Conservation (phyloP, 2,113 vertebrate species). For the Cephalopterus ornatus region DNA sequence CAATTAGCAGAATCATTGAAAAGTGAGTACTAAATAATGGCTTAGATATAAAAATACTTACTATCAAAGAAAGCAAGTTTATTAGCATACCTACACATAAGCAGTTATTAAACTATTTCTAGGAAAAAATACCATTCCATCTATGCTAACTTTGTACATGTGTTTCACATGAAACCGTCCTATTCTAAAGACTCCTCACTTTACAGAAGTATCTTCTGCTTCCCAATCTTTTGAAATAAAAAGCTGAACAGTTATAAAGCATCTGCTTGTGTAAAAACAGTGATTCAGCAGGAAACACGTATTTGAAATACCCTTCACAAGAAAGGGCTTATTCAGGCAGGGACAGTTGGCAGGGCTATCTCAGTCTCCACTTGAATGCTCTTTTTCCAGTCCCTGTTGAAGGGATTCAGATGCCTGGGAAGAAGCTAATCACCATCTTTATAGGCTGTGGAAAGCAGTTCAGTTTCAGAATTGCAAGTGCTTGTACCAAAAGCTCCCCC, state of each 20-base stretch:
- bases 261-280: conserved; percentile 34
- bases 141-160: background rate
- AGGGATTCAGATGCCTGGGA: conserved; percentile 49
- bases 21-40: background rate
- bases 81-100: background rate
- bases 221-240: background rate
- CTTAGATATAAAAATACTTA: background rate
- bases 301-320: conserved; percentile 57
- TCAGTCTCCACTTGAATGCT: conserved; percentile 38
- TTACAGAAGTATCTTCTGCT: background rate
- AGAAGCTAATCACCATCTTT: conserved; percentile 56
- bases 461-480: conserved; percentile 30
- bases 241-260: conserved; percentile 30
- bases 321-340: conserved; percentile 36
- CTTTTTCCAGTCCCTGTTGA: conserved; percentile 47
- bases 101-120: background rate
- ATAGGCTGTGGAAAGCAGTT: background rate
- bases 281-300: conserved; percentile 46
- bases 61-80: background rate
- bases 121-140: background rate
- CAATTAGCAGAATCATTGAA: background rate
- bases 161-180: background rate
- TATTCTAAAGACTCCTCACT: background rate
- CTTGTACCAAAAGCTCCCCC: background rate
- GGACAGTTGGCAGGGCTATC: conserved; percentile 51